Base-by-base conservation (phyloP, 2,888 invertebrate genomes). In the Leucoptera coffeella region DNA sequence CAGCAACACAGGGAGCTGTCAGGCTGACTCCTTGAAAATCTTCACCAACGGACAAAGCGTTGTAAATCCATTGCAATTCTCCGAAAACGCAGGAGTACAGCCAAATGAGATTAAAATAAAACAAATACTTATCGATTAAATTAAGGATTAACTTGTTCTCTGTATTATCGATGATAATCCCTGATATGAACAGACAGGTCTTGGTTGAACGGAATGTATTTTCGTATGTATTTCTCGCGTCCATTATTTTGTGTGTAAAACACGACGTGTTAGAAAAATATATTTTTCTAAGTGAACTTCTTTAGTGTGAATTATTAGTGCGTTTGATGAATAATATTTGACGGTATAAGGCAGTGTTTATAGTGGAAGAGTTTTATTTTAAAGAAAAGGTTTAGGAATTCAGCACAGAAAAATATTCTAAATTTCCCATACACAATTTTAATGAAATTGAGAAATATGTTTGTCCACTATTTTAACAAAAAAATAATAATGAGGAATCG, bases 1-100 rank as follows among this genome's bases (percentile, higher is more conserved):
- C 40, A 2, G 50, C 47, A 2, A 45, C 40, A 15, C 55, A 57
- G 0, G 61, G 61, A 1, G 46, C 42, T 2, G 46, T 39, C 8
- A 52, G 29, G 1, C 47, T 51, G 1, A 59, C 25, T 32, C 60
- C 52, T 2, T 48, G 36, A 26, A 61, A 47, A 8, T 41, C 41
- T 14, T 41, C 45, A 0, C 45, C 47, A 2, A 28, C 32, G 21
- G 33, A 30, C 10, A 55, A 37, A 2, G 50, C 56, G 5, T 54
- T 48, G 1, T 45, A 25, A 0, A 58, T 12, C 49, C 50, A 52
- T 4, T 36, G 39, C 0, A 50, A 35, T 41, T 61, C 61, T 0
- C 45, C 55, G 5, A 48, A 28, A 4, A 53, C 39, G 26, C 53
- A 54, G 1, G 40, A 35, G 21, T 54, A 43, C 1, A 60, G 15